Conservation (phyloP, 2,113 vertebrate species). For the Ifrita kowaldi region DNA sequence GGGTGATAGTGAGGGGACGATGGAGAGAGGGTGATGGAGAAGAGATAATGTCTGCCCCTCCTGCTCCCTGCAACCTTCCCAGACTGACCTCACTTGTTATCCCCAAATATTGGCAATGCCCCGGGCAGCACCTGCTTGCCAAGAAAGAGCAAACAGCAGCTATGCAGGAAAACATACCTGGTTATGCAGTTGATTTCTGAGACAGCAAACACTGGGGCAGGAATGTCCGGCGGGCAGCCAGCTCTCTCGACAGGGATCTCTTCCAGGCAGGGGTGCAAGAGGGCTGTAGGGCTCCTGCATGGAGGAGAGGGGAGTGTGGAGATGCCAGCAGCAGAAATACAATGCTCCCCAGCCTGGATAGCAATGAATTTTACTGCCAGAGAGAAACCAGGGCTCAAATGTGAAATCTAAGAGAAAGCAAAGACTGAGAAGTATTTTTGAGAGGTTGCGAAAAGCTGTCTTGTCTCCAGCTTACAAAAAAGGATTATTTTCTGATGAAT, state of each 20-base stretch:
- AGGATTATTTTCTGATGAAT: neutral
- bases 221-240: fast-evolving
- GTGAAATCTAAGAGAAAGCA: neutral
- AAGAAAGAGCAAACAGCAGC: neutral
- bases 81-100: fast-evolving
- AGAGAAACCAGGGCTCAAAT: neutral
- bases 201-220: neutral
- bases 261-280: neutral
- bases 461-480: neutral
- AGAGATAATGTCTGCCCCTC: neutral
- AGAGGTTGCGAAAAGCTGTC: neutral
- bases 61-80: neutral
- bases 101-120: fast-evolving
- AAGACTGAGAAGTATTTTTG: neutral
- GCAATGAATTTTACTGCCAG: neutral
- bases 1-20: neutral
- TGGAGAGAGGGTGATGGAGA: neutral
- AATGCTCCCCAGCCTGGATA: neutral
- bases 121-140: neutral
- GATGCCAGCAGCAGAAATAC: neutral
- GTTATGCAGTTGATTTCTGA: neutral
- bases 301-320: neutral
- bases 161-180: neutral
- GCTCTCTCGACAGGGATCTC: neutral
- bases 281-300: neutral